phyloP scores from a whole-genome alignment of 2,888 invertebrate species.

The Dynastes maya region DNA sequence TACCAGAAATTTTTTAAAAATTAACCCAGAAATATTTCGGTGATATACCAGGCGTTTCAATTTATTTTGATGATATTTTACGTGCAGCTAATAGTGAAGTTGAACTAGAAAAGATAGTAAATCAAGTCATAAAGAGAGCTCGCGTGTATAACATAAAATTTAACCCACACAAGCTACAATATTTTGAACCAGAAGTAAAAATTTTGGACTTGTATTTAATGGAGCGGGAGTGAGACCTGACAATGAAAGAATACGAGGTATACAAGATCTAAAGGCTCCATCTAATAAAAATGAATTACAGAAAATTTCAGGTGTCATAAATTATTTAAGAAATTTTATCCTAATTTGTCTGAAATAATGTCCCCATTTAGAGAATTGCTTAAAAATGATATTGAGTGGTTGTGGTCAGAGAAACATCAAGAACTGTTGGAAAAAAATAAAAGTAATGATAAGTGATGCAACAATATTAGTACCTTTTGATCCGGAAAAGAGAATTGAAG shows the following conservation, averaged over 20 bases:
- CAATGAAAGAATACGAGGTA: slow-evolving; percentile 51
- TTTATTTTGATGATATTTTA: slow-evolving; percentile 48
- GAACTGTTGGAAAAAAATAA: slow-evolving; percentile 37
- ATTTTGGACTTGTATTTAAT: slow-evolving; percentile 50
- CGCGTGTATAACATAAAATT: slow-evolving; percentile 48
- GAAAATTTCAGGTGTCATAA: slow-evolving; percentile 55
- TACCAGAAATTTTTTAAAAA: slow-evolving; percentile 29
- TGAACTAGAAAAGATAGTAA: not conserved
- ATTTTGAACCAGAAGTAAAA: slow-evolving; percentile 49
- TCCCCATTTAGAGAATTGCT: slow-evolving; percentile 50
- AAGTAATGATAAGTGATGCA: slow-evolving; percentile 15
- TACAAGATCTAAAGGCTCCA: slow-evolving; percentile 48
- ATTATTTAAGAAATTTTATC: slow-evolving; percentile 53
- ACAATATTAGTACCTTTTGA: slow-evolving; percentile 21
- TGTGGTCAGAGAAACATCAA: slow-evolving; percentile 19
- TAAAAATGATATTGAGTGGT: slow-evolving; percentile 32
- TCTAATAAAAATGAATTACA: slow-evolving; percentile 50
- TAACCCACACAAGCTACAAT: slow-evolving; percentile 54
- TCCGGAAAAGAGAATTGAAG: slow-evolving; percentile 6
- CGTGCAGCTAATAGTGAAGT: not conserved
- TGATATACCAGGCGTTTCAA: slow-evolving; percentile 28
- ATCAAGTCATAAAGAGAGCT: slow-evolving; percentile 28
- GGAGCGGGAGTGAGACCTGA: slow-evolving; percentile 39
- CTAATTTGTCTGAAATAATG: slow-evolving; percentile 52
- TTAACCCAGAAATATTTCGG: slow-evolving; percentile 40